Percentiles rank a stretch among this genome's conserved stretches.
Evolutionary conservation across 2,888 invertebrate species (phyloP).

Genomic region (Eulithis testata): DNA sequence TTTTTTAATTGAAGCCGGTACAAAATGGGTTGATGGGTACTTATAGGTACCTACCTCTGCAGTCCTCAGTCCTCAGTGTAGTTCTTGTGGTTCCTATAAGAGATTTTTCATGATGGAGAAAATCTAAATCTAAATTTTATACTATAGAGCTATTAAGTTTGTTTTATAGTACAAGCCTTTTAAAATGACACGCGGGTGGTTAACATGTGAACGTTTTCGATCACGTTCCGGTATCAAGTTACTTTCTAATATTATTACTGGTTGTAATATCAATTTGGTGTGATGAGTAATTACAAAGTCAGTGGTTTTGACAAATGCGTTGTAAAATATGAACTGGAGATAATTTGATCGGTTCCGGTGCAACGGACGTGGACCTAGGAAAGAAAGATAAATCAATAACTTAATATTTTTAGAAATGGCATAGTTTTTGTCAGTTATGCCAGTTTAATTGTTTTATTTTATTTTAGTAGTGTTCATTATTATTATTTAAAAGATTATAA

Average conservation of each 20-base stretch:
- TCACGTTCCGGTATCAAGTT: constrained; percentile 43
- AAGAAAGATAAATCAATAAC: neutral
- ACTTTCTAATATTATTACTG: constrained; percentile 49
- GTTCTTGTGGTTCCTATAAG: no score
- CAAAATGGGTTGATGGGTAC: no score
- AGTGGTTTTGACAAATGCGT: constrained; percentile 77
- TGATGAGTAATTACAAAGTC: constrained; percentile 76
- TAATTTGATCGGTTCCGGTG: constrained; percentile 72
- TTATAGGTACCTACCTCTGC: no score
- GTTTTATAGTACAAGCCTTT: neutral
- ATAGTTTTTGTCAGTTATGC: no score
- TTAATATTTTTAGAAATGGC: no score
- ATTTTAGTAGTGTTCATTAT: no score
- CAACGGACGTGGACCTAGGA: constrained; percentile 40
- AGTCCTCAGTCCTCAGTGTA: no score
- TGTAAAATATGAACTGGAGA: constrained; percentile 76
- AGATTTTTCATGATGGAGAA: no score
- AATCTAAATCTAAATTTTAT: neutral
- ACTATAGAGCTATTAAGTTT: neutral
- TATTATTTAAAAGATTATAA: no score
- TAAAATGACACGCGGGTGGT: constrained; percentile 6
- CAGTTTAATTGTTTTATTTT: no score
- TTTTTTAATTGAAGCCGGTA: no score
- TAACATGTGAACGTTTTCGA: constrained; percentile 56
- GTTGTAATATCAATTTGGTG: constrained; percentile 76